Evolutionary conservation across 1,140 invertebrate genomes (phyloP).

Genomic region (Apocrypta bakeri): DNA sequence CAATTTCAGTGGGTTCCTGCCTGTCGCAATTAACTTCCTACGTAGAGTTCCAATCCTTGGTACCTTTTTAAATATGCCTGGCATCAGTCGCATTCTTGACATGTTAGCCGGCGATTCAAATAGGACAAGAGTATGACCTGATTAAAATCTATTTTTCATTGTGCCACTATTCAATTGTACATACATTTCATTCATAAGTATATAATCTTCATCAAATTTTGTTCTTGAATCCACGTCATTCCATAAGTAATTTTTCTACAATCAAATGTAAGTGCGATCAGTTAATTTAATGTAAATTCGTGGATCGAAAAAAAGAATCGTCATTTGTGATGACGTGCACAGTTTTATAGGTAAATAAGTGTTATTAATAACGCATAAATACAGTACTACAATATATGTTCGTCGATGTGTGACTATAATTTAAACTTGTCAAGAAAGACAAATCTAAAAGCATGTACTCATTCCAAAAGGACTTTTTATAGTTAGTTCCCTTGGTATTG

Average conservation of each 20-base stretch:
- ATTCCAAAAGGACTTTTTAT: constrained; percentile 24
- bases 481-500: not conserved
- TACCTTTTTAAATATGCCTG: constrained; percentile 83
- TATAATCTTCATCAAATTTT: constrained; percentile 32
- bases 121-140: constrained; percentile 78
- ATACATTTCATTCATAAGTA: constrained; percentile 58
- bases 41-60: constrained; percentile 85
- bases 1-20: constrained; percentile 85
- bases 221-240: constrained; percentile 21
- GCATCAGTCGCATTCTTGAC: constrained; percentile 79
- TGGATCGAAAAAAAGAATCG: constrained; percentile 20
- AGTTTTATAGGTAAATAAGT: constrained; percentile 41
- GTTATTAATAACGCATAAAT: constrained; percentile 19
- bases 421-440: constrained; percentile 6
- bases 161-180: constrained; percentile 60
- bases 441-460: constrained; percentile 10
- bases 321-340: not conserved
- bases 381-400: constrained; percentile 6
- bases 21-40: constrained; percentile 92
- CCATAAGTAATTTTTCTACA: constrained; percentile 30
- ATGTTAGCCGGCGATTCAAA: constrained; percentile 78
- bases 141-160: constrained; percentile 54
- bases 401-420: constrained; percentile 6
- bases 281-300: constrained; percentile 20
- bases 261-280: constrained; percentile 14